Evolutionary conservation across 2,888 invertebrate species (phyloP).

Genomic region (Doris montereyensis): DNA sequence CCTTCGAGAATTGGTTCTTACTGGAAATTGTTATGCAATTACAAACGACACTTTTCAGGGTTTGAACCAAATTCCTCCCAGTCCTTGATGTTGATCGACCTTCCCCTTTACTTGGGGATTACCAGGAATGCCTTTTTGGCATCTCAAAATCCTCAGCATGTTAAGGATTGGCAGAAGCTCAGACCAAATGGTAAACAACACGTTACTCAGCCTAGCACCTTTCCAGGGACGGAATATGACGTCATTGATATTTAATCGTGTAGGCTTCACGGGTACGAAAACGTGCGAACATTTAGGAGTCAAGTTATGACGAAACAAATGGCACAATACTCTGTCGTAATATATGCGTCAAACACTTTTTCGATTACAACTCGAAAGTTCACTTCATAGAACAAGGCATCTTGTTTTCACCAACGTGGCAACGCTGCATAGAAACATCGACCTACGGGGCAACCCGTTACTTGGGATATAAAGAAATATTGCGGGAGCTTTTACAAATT

Average conservation of each 20-base stretch:
- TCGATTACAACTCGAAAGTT: not conserved
- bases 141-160: not conserved
- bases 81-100: too few relatives aligned
- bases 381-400: not conserved
- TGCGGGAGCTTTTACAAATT: not conserved
- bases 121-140: too few relatives aligned
- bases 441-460: not conserved
- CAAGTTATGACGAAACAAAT: not conserved
- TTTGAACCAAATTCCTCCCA: too few relatives aligned
- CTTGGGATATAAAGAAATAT: not conserved
- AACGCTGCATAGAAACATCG: not conserved
- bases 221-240: not conserved
- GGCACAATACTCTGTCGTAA: not conserved
- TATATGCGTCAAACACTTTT: conserved; percentile 12
- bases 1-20: not conserved
- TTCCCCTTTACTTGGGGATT: too few relatives aligned
- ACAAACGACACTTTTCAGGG: not conserved
- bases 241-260: not conserved
- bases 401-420: not conserved
- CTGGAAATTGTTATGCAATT: not conserved
- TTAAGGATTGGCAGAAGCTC: not conserved
- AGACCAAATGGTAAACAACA: too few relatives aligned
- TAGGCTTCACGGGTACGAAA: not conserved
- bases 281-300: too few relatives aligned
- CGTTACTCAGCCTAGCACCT: not conserved